Evolutionary conservation across 1,140 invertebrate genomes (phyloP), one percentile per base, ranked within the genome.

Genomic region (Drosophila littoralis): DNA sequence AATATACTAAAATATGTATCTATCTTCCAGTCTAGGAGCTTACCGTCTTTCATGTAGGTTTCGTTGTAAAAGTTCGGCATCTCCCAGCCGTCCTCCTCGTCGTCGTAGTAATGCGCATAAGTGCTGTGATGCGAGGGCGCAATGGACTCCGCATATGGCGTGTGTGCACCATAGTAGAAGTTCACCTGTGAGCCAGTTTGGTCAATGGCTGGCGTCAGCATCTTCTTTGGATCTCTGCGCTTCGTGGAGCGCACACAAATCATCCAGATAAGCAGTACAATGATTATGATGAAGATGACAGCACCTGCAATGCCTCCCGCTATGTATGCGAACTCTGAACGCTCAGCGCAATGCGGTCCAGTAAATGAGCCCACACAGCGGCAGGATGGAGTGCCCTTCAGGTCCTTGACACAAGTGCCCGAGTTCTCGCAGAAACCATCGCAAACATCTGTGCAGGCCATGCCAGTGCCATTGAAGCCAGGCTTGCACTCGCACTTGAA

Each of bases 61-160:
- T 98, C 97, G 93, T 98, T 98, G 92, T 98, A 98, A 92, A 98
- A 98, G 92, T 98, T 98, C 0, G 98, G 97, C 97, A 98, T 98
- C 91, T 98, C 97, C 97, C 97, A 98, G 10, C 97, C 97, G 77
- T 98, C 97, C 91, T 98, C 98, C 91, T 98, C 98, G 88, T 97
- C 97, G 91, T 97, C 97, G 82, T 98, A 98, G 92, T 98, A 98
- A 92, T 98, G 97, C 13, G 97, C 97, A 91, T 98, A 98, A 0
- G 97, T 98, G 40, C 97, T 98, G 88, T 98, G 97, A 93, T 98
- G 97, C 1, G 97, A 98, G 0, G 98, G 97, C 0, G 98, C 98
- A 78, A 98, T 98, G 33, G 96, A 97, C 92, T 98, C 98, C 22
- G 97, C 98, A 93, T 98, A 98, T 0, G 97, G 97, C 2, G 96